A percentile compares a stretch with the other conserved stretches of the same genome.
Conservation (phyloP, 2,797 vertebrate species). For the Oreonectes daqikongensis region DNA sequence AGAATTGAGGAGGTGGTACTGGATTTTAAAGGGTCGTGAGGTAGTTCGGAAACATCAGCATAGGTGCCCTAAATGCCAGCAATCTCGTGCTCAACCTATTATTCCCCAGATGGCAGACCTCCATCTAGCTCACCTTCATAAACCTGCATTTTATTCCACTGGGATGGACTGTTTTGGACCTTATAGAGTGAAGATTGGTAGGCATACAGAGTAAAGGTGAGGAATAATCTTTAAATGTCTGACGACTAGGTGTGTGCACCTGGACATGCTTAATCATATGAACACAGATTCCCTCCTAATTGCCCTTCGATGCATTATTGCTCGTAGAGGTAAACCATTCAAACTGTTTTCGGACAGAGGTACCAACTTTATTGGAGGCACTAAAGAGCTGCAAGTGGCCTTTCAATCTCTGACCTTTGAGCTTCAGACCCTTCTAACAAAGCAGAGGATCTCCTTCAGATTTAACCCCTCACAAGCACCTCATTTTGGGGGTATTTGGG, state of each 20-base stretch:
- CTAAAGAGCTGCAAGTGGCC: no score
- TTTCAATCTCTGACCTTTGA: no score
- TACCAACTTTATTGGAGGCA: conserved; percentile 7
- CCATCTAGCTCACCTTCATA: not conserved
- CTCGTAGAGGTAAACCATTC: not conserved
- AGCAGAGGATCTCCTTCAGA: no score
- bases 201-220: conserved; percentile 16
- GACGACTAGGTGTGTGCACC: conserved; percentile 24
- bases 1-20: not conserved
- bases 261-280: conserved; percentile 20
- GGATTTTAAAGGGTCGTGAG: conserved; percentile 35
- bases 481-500: no score
- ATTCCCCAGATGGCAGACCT: conserved; percentile 16
- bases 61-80: not conserved
- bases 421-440: no score
- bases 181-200: not conserved
- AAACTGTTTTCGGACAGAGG: not conserved
- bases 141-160: not conserved
- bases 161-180: not conserved
- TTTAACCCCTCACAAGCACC: no score
- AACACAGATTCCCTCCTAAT: not conserved
- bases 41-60: not conserved
- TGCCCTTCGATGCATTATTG: not conserved
- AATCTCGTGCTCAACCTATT: not conserved
- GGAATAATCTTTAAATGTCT: conserved; percentile 43